Evolutionary conservation across 2,888 invertebrate species (phyloP).

Genomic region (Xiphydria camelus): DNA sequence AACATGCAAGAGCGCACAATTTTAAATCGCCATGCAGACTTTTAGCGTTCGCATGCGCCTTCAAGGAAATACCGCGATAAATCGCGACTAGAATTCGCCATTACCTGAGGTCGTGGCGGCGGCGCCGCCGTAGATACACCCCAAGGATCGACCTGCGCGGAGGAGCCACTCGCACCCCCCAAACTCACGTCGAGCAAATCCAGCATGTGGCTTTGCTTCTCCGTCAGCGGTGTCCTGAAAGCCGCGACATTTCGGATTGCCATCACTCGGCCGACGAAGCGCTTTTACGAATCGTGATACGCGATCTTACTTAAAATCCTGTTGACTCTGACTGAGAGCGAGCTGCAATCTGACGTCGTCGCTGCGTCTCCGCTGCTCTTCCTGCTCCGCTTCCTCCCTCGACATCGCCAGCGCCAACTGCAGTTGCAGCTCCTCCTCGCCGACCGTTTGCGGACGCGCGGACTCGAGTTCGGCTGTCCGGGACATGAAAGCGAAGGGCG

Average conservation of each 20-base stretch:
- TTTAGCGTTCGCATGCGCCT: conserved; percentile 16
- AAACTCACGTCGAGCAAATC: conserved; percentile 84
- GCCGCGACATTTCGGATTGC: too few relatives aligned
- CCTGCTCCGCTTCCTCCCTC: conserved; percentile 96
- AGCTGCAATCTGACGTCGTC: conserved; percentile 96
- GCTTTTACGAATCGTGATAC: too few relatives aligned
- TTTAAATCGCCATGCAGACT: conserved; percentile 14
- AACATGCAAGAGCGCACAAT: conserved; percentile 23
- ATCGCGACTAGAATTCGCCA: too few relatives aligned
- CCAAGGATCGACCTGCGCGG: conserved; percentile 74
- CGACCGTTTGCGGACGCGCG: conserved; percentile 93
- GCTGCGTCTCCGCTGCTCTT: conserved; percentile 89
- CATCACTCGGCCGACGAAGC: too few relatives aligned
- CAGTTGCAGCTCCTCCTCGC: conserved; percentile 97
- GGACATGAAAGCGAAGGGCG: not conserved
- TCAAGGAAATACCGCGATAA: conserved; percentile 24
- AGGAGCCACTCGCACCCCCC: conserved; percentile 64
- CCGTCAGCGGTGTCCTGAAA: conserved; percentile 50
- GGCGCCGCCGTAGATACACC: conserved; percentile 65
- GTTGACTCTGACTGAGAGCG: conserved; percentile 92
- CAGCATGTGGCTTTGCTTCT: conserved; percentile 73
- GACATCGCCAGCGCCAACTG: conserved; percentile 98
- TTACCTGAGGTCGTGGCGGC: conserved; percentile 64
- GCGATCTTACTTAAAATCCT: conserved; percentile 79
- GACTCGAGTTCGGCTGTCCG: conserved; percentile 76